Conservation (phyloP, 2,888 invertebrate genomes). For the Tuberolachnus salignus region DNA sequence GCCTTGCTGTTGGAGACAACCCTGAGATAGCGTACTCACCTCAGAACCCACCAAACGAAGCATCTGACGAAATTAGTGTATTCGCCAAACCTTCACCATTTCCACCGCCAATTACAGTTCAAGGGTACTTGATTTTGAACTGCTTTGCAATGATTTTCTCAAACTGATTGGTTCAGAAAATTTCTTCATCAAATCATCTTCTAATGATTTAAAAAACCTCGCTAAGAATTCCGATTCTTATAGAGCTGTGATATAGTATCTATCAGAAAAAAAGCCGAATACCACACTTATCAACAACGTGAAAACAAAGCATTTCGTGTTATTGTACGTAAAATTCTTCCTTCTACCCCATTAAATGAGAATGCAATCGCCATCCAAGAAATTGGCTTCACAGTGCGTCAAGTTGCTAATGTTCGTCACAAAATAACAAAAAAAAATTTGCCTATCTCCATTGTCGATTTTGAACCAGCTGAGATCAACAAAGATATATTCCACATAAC, state of each 20-base stretch:
- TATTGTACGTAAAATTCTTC: slow-evolving; percentile 7
- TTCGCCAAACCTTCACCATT: slow-evolving; percentile 3
- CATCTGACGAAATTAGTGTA: slow-evolving; percentile 4
- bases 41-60: slow-evolving; percentile 9
- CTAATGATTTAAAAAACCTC: slow-evolving; percentile 31
- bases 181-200: slow-evolving; percentile 18
- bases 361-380: slow-evolving; percentile 12
- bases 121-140: slow-evolving; percentile 6
- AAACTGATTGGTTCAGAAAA: slow-evolving; percentile 1
- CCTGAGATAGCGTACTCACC: not conserved
- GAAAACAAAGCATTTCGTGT: slow-evolving; percentile 19
- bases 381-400: slow-evolving; percentile 12
- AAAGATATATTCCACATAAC: slow-evolving; percentile 7
- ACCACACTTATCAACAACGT: not conserved
- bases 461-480: slow-evolving; percentile 7
- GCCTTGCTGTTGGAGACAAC: slow-evolving; percentile 4
- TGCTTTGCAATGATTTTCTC: slow-evolving; percentile 5
- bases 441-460: slow-evolving; percentile 2
- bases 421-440: slow-evolving; percentile 11
- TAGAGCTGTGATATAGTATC: slow-evolving; percentile 6
- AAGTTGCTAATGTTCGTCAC: slow-evolving; percentile 25
- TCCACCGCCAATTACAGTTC: slow-evolving; percentile 2
- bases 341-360: slow-evolving; percentile 2
- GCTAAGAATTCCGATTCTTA: slow-evolving; percentile 19
- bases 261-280: not conserved